Conservation (phyloP, 1,140 invertebrate genomes). For the Phthorimaea operculella region DNA sequence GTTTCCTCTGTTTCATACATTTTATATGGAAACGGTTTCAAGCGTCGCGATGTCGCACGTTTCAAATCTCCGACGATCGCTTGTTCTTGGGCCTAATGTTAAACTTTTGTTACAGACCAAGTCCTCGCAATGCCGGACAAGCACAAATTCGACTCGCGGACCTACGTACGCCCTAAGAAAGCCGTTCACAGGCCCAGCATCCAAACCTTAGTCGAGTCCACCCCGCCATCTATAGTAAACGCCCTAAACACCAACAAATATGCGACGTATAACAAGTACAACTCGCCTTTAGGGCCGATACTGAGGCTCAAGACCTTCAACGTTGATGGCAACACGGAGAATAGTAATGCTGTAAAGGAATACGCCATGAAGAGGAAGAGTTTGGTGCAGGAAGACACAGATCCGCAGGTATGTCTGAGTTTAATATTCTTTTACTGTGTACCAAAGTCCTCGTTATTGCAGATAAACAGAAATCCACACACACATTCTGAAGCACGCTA, state of each 20-base stretch:
- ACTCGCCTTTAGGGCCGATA: conserved; percentile 48
- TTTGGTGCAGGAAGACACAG: conserved; percentile 44
- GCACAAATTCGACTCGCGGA: conserved; percentile 65
- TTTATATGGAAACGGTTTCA: too few species aligned
- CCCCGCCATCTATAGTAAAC: conserved; percentile 34
- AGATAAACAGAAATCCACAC: too few species aligned
- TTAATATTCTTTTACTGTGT: too few species aligned
- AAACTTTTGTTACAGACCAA: conserved; percentile 43
- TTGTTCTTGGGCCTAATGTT: too few species aligned
- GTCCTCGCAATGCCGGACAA: conserved; percentile 47
- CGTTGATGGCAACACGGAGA: conserved; percentile 53
- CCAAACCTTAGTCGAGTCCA: conserved; percentile 55
- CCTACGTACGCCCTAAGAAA: conserved; percentile 60
- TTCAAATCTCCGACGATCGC: too few species aligned
- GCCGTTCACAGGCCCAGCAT: conserved; percentile 51
- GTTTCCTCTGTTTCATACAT: too few species aligned
- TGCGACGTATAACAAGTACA: conserved; percentile 59
- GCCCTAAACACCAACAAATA: conserved; percentile 46
- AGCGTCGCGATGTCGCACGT: too few species aligned
- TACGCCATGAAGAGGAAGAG: conserved; percentile 52
- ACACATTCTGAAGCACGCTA: too few species aligned
- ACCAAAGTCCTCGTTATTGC: too few species aligned
- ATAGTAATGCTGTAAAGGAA: conserved; percentile 42
- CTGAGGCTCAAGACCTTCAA: conserved; percentile 56
- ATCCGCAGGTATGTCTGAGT: conserved; percentile 44